These are phyloP conservation scores for Chrosomus eos DNA, from an alignment of 2,797 vertebrate genomes.

Conservation along the genomic window DNA sequence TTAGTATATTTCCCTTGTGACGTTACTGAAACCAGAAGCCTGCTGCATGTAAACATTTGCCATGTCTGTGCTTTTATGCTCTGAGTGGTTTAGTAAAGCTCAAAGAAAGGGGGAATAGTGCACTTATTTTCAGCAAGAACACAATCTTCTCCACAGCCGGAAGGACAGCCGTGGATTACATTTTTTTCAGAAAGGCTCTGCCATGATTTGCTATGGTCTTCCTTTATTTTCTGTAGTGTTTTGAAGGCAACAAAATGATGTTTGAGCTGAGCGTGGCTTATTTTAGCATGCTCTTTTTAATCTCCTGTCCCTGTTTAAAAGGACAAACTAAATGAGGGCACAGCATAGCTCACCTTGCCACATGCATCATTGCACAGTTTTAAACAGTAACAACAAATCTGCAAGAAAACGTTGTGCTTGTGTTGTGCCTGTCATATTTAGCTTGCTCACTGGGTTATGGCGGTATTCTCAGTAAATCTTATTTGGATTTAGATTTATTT, in stretches of 20 bases:
- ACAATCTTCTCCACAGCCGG: slow-evolving; percentile 37
- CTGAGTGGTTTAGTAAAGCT: background rate
- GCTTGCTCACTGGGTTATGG: background rate
- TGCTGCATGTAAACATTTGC: background rate
- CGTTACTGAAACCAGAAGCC: background rate
- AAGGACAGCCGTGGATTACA: slow-evolving; percentile 4
- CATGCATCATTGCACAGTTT: background rate
- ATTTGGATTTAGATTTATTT: background rate
- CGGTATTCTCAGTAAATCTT: background rate
- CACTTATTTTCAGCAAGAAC: slow-evolving; percentile 20
- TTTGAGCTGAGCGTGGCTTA: background rate
- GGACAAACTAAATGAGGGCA: background rate
- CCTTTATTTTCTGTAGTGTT: slow-evolving; percentile 15
- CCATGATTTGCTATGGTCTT: background rate
- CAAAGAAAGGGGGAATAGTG: background rate
- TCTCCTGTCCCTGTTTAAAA: background rate
- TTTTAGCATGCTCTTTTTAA: background rate
- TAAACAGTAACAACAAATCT: background rate
- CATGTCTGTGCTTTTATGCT: background rate
- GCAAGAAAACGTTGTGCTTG: background rate
- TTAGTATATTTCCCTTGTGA: too few species aligned
- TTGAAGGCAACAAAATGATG: slow-evolving; percentile 9
- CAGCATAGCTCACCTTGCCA: background rate
- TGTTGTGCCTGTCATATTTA: background rate
- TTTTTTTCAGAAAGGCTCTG: slow-evolving; percentile 25